Evolutionary conservation across 2,888 invertebrate genomes (phyloP), one percentile per base, ranked within the genome.

Genomic region (Xestia rhomboidea): DNA sequence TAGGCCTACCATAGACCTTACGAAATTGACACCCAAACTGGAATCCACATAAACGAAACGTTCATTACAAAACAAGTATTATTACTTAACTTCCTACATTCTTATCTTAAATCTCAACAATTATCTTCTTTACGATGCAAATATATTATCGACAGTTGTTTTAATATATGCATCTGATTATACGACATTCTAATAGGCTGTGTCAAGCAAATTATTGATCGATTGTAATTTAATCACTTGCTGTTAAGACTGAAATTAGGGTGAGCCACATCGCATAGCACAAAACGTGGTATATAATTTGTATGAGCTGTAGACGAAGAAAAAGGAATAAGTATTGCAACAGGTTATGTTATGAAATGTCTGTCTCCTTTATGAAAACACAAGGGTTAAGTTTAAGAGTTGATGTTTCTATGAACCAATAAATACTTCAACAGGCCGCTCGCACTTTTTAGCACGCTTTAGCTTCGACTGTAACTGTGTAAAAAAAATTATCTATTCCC

Each of bases 211-310:
- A 87, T 88, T 54, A 73, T 71, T 67, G 75, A 87, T 87, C 82
- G 88, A 85, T 87, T 87, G 86, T 85, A 79, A 75, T 80, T 87
- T 85, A 83, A 88, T 88, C 81, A 83, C 87, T 88, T 82, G 80
- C 70, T 84, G 86, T 51, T 34, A 51, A 51, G 18, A 18, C 10
- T 38, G 34, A 51, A 34, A 38, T n/a, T 51, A 51, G n/a, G 18
- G 49, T 63, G 38, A 38, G 2, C 24, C 24, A 46, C 24, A 34
- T 30, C 2, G 10, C 24, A 24, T n/a, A n/a, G n/a, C n/a, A n/a
- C n/a, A n/a, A n/a, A n/a, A n/a, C n/a, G n/a, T n/a, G n/a, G n/a
- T n/a, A n/a, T n/a, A n/a, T n/a, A n/a, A n/a, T n/a, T 38, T 38
- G 2, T 62, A 0, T 21, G 62, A 27, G 54, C 2, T n/a, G 6